Evolutionary conservation across 2,888 invertebrate species (phyloP), one percentile per base, ranked within the genome.

Genomic region (Perithous albicinctus): DNA sequence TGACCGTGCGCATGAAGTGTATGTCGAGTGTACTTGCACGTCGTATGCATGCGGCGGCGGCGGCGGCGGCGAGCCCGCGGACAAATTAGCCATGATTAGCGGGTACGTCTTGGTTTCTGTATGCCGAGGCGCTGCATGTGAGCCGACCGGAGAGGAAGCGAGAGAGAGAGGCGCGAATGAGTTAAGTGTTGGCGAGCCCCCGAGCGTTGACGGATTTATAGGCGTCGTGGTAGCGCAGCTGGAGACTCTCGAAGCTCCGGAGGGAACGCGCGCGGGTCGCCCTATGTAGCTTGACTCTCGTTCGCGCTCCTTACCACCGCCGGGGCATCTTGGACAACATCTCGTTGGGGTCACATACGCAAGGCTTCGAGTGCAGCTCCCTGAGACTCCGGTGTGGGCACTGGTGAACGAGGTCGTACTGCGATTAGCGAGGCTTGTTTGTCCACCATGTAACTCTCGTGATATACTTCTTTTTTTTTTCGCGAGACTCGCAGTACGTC

Each of bases 321-420:
- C 64, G 64, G 78, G 67, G 63, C 69, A 78, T 78, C 81, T 78
- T 54, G 78, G 64, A 70, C 72, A 84, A 80, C 84, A 87, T 89
- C 88, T 86, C 77, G 83, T 73, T 81, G 87, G 85, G 89, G 87
- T 88, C 88, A 87, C 86, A 86, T 82, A 83, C 82, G 84, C 70
- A 12, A 54, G 46, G n/a, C n/a, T n/a, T 64, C 66, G 35, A 32
- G 54, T n/a, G n/a, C n/a, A 81, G 84, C 83, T 87, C 83, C 86
- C 83, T 81, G 10, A 15, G 29, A 32, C 26, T 12, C 67, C 48
- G 66, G 8, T 29, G 64, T 20, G 67, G 1, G n/a, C 67, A 20
- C 51, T 15, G 18, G 81, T 81, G 84, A 89, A 91, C 84, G 88
- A 85, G 90, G 89, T 87, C 89, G 83, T 80, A 75, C 63, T 64